These are phyloP conservation scores for Bungarus multicinctus DNA, from an alignment of 2,113 vertebrate genomes.

Conservation along the genomic window DNA sequence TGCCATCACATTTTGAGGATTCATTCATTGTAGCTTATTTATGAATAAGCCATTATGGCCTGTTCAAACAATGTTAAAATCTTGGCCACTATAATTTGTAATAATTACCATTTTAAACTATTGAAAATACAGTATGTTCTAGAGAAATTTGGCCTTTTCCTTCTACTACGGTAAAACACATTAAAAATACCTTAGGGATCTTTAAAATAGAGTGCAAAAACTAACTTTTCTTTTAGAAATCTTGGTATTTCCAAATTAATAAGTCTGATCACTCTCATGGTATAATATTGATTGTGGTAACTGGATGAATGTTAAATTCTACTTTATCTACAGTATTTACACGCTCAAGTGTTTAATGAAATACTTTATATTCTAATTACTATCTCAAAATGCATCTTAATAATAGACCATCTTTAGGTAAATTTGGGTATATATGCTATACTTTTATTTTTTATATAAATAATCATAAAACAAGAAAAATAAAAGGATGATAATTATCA, in stretches of 20 bases:
- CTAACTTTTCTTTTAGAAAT: not conserved
- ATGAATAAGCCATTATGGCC: not conserved
- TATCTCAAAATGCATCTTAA: not conserved
- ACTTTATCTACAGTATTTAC: not conserved
- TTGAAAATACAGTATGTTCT: not conserved
- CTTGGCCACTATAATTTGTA: not conserved
- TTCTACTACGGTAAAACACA: not conserved
- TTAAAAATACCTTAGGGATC: not conserved
- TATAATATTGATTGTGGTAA: not conserved
- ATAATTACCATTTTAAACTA: not conserved
- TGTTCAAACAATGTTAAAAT: not conserved
- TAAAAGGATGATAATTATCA: too few relatives aligned
- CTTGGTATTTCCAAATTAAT: not conserved
- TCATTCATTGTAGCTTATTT: not conserved
- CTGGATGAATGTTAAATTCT: not conserved
- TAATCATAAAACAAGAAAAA: too few relatives aligned
- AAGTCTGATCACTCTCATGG: not conserved
- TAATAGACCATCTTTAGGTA: conserved; percentile 2
- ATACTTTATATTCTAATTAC: not conserved
- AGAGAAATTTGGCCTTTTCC: not conserved
- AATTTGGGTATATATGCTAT: not conserved
- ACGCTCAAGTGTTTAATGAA: not conserved
- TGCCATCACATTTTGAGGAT: not conserved
- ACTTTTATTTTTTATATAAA: too few relatives aligned
- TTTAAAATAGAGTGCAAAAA: not conserved